Evolutionary conservation across 2,797 vertebrate species (phyloP), one percentile per base, ranked within the genome.

Genomic region (Siniperca scherzeri): DNA sequence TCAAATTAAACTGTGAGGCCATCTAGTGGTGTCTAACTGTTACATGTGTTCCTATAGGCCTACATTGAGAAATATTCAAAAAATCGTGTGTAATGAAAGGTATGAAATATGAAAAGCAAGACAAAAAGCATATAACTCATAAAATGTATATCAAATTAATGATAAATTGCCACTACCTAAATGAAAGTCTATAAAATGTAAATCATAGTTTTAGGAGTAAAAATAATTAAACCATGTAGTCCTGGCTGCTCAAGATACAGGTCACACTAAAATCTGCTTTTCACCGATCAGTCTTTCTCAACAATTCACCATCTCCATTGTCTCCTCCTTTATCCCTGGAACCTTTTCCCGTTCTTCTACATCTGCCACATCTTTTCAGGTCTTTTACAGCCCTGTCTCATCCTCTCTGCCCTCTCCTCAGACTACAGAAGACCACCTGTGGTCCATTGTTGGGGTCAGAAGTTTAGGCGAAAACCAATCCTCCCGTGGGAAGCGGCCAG

Each of bases 381-480:
- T 42, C 14, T 48, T 59, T 46, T 33, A 3, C 42, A 67, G 42
- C 38, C 70, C 30, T 13, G 1, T 61, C 30, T 81, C 57, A 8
- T 52, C 59, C 42, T 69, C 22, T 50, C n/a, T 42, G 66, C 19
- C 69, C 57, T 60, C 22, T 48, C 48, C 11, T 68, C 40, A 48
- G 46, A 69, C 68, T 16, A 27, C 65, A 73, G 72, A 46, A 60
- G 50, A 82, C 78, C 84, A 84, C 82, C 88, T 89, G 89, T 85
- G 71, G 12, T 79, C 36, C 62, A 82, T 81, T 79, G 70, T 74
- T 27, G 65, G 72, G 89, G 91, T 93, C 88, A 93, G 55, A 78
- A 89, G 93, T 93, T 93, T 52, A 89, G 69, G 33, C 3, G 89
- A 75, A 93, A 93, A 77, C 78, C 74, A 89, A 93, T 76, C 87